Evolutionary conservation across 1,140 invertebrate genomes (phyloP).

Genomic region (Popillia japonica): DNA sequence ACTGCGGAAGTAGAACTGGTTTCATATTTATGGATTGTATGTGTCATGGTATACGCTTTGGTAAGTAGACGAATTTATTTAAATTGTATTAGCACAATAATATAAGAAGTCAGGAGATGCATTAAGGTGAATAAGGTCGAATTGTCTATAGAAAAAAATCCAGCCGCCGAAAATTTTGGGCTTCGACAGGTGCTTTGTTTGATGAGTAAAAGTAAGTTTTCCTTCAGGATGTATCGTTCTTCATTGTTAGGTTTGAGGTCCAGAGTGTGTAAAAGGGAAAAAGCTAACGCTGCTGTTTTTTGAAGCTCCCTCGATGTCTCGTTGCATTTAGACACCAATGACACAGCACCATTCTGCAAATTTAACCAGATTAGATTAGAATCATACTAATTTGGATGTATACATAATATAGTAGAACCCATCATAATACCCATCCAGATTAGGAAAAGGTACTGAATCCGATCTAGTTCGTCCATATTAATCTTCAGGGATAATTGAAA

Average conservation of each 20-base stretch:
- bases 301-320: background rate
- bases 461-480: background rate
- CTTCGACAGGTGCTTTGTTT: background rate
- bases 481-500: background rate
- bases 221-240: background rate
- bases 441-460: background rate
- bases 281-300: background rate
- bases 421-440: background rate
- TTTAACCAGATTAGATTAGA: no score
- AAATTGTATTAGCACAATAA: conserved; percentile 11
- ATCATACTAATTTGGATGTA: no score
- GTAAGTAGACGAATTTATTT: background rate
- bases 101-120: background rate
- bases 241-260: background rate
- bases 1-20: background rate
- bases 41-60: background rate
- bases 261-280: background rate
- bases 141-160: background rate
- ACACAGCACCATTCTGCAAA: background rate
- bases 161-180: background rate
- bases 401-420: background rate
- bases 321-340: background rate
- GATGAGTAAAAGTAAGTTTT: background rate
- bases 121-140: background rate
- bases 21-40: background rate